Percentiles rank a stretch among this genome's conserved stretches.
Conservation (phyloP, 2,888 invertebrate species). For the Synanthedon formicaeformis region DNA sequence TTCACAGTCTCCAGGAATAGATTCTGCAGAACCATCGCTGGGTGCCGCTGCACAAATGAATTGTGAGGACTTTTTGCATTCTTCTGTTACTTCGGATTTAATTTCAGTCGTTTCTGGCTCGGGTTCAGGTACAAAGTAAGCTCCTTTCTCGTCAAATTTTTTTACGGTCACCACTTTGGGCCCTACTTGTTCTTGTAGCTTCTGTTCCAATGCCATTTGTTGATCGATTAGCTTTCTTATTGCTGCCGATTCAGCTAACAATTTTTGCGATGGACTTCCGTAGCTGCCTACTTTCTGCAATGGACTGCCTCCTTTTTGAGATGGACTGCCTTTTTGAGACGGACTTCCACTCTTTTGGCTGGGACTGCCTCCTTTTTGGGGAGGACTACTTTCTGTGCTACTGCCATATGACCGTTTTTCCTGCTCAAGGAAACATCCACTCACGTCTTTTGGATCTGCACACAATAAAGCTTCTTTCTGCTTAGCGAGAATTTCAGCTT, state of each 20-base stretch:
- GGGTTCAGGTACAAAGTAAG: conserved; percentile 57
- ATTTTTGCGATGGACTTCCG: conserved; percentile 57
- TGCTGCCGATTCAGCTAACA: conserved; percentile 57
- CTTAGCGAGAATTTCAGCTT: conserved; percentile 84
- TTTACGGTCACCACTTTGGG: conserved; percentile 61
- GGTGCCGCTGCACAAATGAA: conserved; percentile 61
- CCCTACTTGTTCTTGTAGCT: conserved; percentile 39
- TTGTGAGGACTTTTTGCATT: conserved; percentile 49
- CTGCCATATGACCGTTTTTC: conserved; percentile 67
- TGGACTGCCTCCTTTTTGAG: conserved; percentile 62
- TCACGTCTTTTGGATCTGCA: conserved; percentile 68
- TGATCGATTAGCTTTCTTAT: conserved; percentile 63
- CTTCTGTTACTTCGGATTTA: conserved; percentile 42
- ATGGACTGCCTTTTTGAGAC: conserved; percentile 53
- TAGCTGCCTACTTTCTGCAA: conserved; percentile 56
- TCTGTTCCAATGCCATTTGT: conserved; percentile 58
- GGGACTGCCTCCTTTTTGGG: conserved; percentile 62
- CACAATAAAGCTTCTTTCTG: conserved; percentile 85
- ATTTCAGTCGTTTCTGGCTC: conserved; percentile 26
- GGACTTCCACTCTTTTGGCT: conserved; percentile 42
- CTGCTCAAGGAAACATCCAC: conserved; percentile 58
- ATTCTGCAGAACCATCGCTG: conserved; percentile 62
- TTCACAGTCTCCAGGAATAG: conserved; percentile 71
- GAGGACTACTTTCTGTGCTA: conserved; percentile 72
- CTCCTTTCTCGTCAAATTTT: conserved; percentile 59